Percentiles rank a stretch among this genome's conserved stretches.
These are phyloP conservation scores for Darevskia mixta DNA, from an alignment of 2,797 vertebrate genomes.

Conservation along the genomic window DNA sequence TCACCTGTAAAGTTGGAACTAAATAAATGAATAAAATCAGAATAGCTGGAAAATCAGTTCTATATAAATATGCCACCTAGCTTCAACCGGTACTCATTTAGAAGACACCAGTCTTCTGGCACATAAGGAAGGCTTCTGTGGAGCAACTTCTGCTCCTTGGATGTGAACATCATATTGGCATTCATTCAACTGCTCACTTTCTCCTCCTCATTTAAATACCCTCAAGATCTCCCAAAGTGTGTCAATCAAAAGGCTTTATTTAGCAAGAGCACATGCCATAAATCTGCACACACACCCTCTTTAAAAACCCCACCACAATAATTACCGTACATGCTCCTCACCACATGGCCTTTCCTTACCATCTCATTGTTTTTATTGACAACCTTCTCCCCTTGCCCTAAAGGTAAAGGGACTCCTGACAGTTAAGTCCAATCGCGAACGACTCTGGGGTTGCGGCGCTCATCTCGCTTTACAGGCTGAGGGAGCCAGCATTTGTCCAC, in stretches of 20 bases:
- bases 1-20: too few relatives aligned
- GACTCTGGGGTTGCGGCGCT: too few relatives aligned
- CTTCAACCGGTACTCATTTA: not conserved
- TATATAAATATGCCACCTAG: not conserved
- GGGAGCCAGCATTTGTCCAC: too few relatives aligned
- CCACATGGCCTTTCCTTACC: not conserved
- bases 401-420: too few relatives aligned
- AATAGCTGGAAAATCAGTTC: not conserved
- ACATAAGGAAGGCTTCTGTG: not conserved
- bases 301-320: not conserved
- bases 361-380: constrained; percentile 4
- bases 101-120: not conserved
- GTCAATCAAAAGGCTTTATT: constrained; percentile 21
- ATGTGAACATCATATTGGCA: not conserved
- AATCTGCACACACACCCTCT: constrained; percentile 12
- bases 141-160: not conserved
- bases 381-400: not conserved
- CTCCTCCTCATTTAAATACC: not conserved
- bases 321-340: constrained; percentile 1
- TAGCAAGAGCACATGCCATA: constrained; percentile 6
- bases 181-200: not conserved
- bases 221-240: not conserved
- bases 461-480: too few relatives aligned
- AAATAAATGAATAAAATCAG: not conserved
- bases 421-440: too few relatives aligned